Percentiles rank a stretch among this genome's conserved stretches.
Conservation (phyloP, 1,140 invertebrate species). For the Hirudo medicinalis region DNA sequence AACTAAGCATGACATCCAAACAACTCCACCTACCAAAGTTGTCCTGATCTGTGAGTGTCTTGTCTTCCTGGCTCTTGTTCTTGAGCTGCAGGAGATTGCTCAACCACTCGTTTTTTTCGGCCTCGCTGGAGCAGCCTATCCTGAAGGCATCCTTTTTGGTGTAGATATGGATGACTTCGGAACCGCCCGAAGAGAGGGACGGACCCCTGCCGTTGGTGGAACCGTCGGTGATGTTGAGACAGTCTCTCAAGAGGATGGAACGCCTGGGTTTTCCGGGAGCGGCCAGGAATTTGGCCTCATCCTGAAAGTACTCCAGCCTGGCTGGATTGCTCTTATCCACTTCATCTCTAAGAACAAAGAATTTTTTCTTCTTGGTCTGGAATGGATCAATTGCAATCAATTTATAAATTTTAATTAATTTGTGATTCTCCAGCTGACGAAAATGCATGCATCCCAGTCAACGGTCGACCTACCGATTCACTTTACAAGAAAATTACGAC, state of each 20-base stretch:
- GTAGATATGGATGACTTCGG: slow-evolving; percentile 1
- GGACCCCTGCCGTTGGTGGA: neutral
- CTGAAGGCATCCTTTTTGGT: slow-evolving; percentile 11
- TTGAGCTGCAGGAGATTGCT: neutral
- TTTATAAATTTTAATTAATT: too few relatives aligned
- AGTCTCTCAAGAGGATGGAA: slow-evolving; percentile 3
- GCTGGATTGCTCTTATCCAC: neutral
- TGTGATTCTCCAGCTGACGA: too few relatives aligned
- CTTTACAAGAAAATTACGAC: too few relatives aligned
- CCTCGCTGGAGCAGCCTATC: neutral
- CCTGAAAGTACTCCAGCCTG: slow-evolving; percentile 2
- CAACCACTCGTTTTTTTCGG: neutral
- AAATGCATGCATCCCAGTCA: too few relatives aligned
- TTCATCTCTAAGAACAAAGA: slow-evolving; percentile 2
- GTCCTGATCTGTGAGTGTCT: neutral
- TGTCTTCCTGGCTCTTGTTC: neutral
- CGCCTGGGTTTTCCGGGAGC: neutral
- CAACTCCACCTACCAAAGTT: neutral
- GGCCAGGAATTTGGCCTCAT: neutral
- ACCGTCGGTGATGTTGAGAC: neutral
- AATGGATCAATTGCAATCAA: too few relatives aligned
- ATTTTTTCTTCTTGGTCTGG: slow-evolving; percentile 3
- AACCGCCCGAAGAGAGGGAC: neutral
- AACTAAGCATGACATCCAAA: too few relatives aligned
- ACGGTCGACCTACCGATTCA: too few relatives aligned